phyloP scores from a whole-genome alignment of 1,140 invertebrate genomes.

The Drosophila pruinosa region DNA sequence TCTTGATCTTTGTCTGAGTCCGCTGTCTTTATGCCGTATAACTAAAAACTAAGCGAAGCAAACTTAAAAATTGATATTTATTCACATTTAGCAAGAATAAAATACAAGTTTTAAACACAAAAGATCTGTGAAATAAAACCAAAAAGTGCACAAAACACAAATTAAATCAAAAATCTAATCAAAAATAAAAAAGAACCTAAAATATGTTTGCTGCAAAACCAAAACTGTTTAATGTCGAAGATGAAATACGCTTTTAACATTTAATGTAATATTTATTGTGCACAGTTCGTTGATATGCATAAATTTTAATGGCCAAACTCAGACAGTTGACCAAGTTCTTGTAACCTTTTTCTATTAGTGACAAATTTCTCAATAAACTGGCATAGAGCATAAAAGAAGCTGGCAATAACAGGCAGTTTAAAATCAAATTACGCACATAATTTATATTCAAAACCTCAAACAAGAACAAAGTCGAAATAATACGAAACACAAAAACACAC shows the following conservation, averaged over 20 bases:
- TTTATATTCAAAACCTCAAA: slow-evolving; percentile 71
- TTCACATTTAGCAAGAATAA: not conserved
- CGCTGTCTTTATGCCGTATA: slow-evolving; percentile 12
- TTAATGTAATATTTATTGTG: no score
- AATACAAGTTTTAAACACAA: slow-evolving; percentile 30
- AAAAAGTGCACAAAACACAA: slow-evolving; percentile 2
- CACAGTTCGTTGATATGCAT: no score
- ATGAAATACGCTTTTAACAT: not conserved
- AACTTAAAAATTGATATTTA: slow-evolving; percentile 1
- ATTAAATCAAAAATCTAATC: slow-evolving; percentile 15
- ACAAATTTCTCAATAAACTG: slow-evolving; percentile 47
- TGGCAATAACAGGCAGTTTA: slow-evolving; percentile 67
- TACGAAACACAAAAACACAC: slow-evolving; percentile 16
- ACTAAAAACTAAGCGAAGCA: slow-evolving; percentile 36
- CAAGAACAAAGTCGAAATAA: slow-evolving; percentile 47
- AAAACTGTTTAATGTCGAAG: not conserved
- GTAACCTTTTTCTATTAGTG: slow-evolving; percentile 29
- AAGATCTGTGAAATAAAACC: slow-evolving; percentile 1
- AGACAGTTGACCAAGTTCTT: not conserved
- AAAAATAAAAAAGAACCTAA: not conserved
- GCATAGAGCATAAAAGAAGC: slow-evolving; percentile 33
- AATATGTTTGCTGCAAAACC: not conserved
- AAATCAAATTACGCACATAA: slow-evolving; percentile 79
- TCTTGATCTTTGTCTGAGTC: slow-evolving; percentile 45
- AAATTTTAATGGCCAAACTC: not conserved